Percentiles rank a stretch among this genome's conserved stretches.
Evolutionary conservation across 30 jellyfish, hydroid and myxozoan genomes (phyloP).

Genomic region (Clytia hemisphaerica): DNA sequence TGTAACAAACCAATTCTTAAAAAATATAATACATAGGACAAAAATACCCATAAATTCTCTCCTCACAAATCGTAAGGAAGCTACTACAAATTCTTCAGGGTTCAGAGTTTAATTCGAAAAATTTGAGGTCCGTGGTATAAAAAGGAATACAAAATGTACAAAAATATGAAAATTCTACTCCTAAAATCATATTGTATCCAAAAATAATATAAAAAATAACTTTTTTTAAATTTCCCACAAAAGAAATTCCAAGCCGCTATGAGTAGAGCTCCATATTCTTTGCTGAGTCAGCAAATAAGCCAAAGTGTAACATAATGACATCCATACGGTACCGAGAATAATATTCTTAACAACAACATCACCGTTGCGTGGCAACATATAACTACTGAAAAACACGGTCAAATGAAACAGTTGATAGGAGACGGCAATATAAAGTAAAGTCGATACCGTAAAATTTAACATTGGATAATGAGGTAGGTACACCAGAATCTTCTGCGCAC

Average conservation of each 20-base stretch:
- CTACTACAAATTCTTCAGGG: too few species aligned
- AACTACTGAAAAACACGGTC: constrained; percentile 87
- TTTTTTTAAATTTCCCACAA: constrained; percentile 58
- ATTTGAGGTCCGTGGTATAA: too few species aligned
- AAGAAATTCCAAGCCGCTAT: constrained; percentile 77
- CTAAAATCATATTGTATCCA: too few species aligned
- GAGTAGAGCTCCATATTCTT: constrained; percentile 49
- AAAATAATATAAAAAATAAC: too few species aligned
- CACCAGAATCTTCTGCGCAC: constrained; percentile 67
- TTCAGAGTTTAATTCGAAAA: too few species aligned
- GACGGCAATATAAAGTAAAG: constrained; percentile 49
- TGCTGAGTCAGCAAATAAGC: constrained; percentile 33
- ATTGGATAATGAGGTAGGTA: constrained; percentile 83
- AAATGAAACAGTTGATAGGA: constrained; percentile 55
- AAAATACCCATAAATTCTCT: too few species aligned
- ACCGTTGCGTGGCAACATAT: constrained; percentile 70
- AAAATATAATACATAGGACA: too few species aligned
- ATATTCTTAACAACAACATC: constrained; percentile 56
- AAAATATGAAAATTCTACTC: too few species aligned
- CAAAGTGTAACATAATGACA: constrained; percentile 38
- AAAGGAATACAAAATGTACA: too few species aligned
- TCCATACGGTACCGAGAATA: constrained; percentile 51
- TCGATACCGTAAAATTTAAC: constrained; percentile 69
- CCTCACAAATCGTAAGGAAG: too few species aligned
- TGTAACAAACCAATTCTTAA: too few species aligned